Percentiles rank a stretch among this genome's conserved stretches.
Evolutionary conservation across 2,797 vertebrate species (phyloP).

Genomic region (Varecia variegata): DNA sequence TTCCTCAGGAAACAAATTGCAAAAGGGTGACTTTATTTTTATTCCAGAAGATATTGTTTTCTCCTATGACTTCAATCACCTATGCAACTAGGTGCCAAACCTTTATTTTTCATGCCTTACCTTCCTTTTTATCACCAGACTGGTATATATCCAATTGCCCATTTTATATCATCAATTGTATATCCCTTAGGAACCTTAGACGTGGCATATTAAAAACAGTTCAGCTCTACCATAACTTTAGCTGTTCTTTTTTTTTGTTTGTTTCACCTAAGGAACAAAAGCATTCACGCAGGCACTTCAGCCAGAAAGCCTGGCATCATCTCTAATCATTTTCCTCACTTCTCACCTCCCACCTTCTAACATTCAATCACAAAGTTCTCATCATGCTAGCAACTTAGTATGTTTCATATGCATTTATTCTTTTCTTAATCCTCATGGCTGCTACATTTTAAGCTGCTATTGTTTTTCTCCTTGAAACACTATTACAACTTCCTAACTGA

Average conservation of each 20-base stretch:
- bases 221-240: neutral
- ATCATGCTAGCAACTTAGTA: neutral
- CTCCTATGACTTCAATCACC: neutral
- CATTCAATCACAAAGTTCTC: neutral
- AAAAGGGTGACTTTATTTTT: conserved; percentile 10
- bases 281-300: neutral
- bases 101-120: neutral
- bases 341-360: neutral
- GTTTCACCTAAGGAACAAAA: neutral
- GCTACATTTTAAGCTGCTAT: neutral
- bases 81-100: neutral
- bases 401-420: neutral
- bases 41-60: neutral
- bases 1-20: neutral
- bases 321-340: neutral
- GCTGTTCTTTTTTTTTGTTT: neutral
- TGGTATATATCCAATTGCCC: neutral
- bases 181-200: neutral
- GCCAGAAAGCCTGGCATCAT: neutral
- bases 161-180: neutral
- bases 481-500: neutral
- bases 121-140: neutral
- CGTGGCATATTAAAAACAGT: neutral
- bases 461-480: neutral
- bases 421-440: neutral